A percentile compares a stretch with the other conserved stretches of the same genome.
These are phyloP conservation scores for Musca vetustissima DNA, from an alignment of 1,140 invertebrate species.

Conservation along the genomic window DNA sequence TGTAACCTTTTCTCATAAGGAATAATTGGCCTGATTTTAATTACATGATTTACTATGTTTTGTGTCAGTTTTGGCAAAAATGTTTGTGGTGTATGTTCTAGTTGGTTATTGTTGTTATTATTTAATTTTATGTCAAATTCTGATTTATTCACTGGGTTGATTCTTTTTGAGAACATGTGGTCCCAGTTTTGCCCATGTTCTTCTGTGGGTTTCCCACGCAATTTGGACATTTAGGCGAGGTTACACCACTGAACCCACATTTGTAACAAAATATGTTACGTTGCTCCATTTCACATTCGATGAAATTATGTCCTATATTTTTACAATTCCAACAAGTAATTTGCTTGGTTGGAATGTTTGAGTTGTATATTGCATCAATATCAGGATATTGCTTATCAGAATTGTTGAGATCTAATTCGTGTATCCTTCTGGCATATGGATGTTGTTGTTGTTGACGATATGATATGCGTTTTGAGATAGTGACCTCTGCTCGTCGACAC, in stretches of 20 bases:
- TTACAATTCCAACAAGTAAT: constrained; percentile 7
- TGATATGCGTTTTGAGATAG: neutral
- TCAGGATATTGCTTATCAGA: too few species aligned
- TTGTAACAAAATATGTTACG: constrained; percentile 7
- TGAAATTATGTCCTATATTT: neutral
- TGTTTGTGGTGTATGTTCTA: too few species aligned
- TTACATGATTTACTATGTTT: too few species aligned
- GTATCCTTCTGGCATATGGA: neutral
- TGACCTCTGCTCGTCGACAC: neutral
- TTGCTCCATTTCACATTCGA: neutral
- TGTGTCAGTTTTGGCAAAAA: too few species aligned
- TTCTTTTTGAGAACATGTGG: neutral
- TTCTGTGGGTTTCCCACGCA: neutral
- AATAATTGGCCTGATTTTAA: neutral
- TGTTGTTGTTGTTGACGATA: neutral
- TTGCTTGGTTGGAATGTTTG: neutral
- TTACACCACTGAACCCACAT: constrained; percentile 3
- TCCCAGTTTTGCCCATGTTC: neutral
- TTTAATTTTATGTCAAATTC: too few species aligned
- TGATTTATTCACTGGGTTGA: too few species aligned
- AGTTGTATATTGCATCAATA: neutral
- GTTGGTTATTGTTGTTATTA: too few species aligned
- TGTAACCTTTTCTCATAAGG: neutral
- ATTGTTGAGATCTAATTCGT: neutral
- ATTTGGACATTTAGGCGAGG: neutral